Conservation (phyloP, 2,113 vertebrate species). For the Melanerpes formicivorus region DNA sequence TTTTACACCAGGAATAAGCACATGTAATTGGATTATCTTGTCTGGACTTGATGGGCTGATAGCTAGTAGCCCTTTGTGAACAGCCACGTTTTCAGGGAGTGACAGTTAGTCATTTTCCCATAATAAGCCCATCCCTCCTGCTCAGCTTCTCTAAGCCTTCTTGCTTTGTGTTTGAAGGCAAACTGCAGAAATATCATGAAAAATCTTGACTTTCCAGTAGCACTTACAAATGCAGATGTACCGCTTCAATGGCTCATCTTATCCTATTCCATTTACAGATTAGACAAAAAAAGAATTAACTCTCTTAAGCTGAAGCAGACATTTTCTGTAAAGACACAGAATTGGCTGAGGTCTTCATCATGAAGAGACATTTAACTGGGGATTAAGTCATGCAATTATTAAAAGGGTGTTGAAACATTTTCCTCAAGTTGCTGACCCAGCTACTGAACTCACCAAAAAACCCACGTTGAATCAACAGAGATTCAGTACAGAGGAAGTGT, state of each 20-base stretch:
- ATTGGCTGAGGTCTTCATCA: not conserved
- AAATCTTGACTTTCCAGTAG: not conserved
- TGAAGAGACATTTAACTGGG: not conserved
- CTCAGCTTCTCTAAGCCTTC: not conserved
- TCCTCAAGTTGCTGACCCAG: not conserved
- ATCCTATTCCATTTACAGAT: not conserved
- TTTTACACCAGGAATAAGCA: not conserved
- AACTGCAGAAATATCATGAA: not conserved
- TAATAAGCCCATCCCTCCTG: rapidly evolving
- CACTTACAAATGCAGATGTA: not conserved
- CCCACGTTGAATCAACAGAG: not conserved
- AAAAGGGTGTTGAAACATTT: not conserved
- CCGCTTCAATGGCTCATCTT: not conserved
- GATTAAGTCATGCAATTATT: not conserved
- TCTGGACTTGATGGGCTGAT: not conserved
- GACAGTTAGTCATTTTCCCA: not conserved
- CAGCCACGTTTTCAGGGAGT: not conserved
- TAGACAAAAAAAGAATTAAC: not conserved
- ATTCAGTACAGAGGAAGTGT: not conserved
- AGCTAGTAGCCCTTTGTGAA: not conserved
- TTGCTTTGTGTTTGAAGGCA: not conserved
- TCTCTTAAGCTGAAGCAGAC: not conserved
- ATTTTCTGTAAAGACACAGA: not conserved
- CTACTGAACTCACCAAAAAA: not conserved
- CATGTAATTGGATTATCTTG: not conserved